Evolutionary conservation across 2,888 invertebrate genomes (phyloP).

Genomic region (Nomada fabriciana): DNA sequence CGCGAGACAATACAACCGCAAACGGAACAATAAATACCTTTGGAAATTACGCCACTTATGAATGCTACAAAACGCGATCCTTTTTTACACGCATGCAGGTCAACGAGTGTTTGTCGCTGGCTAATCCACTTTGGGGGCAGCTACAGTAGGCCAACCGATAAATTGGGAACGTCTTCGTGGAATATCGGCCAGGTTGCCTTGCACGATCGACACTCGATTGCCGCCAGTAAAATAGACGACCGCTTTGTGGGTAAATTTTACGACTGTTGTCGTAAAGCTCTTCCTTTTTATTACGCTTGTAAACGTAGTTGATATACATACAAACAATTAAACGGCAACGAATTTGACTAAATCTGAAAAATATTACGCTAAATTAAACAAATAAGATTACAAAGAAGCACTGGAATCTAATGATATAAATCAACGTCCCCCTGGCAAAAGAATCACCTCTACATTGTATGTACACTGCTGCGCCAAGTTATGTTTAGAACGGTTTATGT

Average conservation of each 20-base stretch:
- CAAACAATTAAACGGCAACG: too few species aligned
- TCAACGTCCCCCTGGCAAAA: not conserved
- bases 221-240: not conserved
- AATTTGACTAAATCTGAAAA: too few species aligned
- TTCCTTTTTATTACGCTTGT: too few species aligned
- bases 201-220: slow-evolving; percentile 26
- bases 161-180: slow-evolving; percentile 33
- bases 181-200: slow-evolving; percentile 49
- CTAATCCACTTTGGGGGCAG: slow-evolving; percentile 40
- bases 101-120: slow-evolving; percentile 11
- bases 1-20: not conserved
- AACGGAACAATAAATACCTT: not conserved
- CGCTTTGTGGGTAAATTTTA: not conserved
- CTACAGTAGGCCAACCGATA: slow-evolving; percentile 37
- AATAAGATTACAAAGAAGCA: not conserved
- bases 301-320: too few species aligned
- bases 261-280: not conserved
- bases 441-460: not conserved
- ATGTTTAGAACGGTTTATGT: slow-evolving; percentile 22
- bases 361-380: not conserved
- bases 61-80: not conserved
- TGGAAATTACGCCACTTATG: not conserved
- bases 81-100: slow-evolving; percentile 23
- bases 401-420: not conserved
- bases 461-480: not conserved